A percentile compares a stretch with the other conserved stretches of the same genome.
Conservation (phyloP, 2,888 invertebrate species). For the Ennomos erosarius region DNA sequence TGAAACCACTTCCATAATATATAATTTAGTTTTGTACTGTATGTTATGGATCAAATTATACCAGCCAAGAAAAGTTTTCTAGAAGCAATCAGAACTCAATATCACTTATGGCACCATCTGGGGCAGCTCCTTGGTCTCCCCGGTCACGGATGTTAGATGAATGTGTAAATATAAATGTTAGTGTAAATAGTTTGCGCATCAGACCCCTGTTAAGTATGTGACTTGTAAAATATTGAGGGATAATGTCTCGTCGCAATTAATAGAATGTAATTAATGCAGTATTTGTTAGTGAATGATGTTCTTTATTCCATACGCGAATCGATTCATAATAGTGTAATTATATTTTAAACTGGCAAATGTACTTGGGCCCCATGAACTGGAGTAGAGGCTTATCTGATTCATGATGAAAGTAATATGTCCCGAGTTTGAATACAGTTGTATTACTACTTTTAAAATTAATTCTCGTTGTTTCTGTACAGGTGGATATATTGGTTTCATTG, state of each 20-base stretch:
- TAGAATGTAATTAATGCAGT: slow-evolving; percentile 27
- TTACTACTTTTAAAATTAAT: slow-evolving; percentile 8
- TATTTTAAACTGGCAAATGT: slow-evolving; percentile 29
- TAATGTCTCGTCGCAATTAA: slow-evolving; percentile 10
- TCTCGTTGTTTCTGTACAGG: slow-evolving; percentile 3
- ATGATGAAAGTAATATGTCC: slow-evolving; percentile 27
- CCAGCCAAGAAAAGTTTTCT: too few species aligned
- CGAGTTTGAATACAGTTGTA: slow-evolving; percentile 8
- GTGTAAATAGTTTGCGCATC: slow-evolving; percentile 31
- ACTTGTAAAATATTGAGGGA: slow-evolving; percentile 18
- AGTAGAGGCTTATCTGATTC: slow-evolving; percentile 24
- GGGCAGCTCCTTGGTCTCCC: too few species aligned
- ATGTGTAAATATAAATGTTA: slow-evolving; percentile 30
- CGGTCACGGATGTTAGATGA: neutral
- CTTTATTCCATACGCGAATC: neutral
- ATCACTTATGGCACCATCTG: too few species aligned
- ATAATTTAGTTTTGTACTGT: too few species aligned
- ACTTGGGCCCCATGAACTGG: slow-evolving; percentile 25
- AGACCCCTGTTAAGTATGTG: slow-evolving; percentile 18
- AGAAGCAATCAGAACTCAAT: too few species aligned
- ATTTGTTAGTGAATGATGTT: slow-evolving; percentile 31
- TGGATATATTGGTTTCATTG: slow-evolving; percentile 8
- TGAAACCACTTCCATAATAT: too few species aligned
- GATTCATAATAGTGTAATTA: slow-evolving; percentile 25
- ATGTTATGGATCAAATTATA: too few species aligned